Conservation (phyloP, 2,113 vertebrate species). For the Microtus montanus region DNA sequence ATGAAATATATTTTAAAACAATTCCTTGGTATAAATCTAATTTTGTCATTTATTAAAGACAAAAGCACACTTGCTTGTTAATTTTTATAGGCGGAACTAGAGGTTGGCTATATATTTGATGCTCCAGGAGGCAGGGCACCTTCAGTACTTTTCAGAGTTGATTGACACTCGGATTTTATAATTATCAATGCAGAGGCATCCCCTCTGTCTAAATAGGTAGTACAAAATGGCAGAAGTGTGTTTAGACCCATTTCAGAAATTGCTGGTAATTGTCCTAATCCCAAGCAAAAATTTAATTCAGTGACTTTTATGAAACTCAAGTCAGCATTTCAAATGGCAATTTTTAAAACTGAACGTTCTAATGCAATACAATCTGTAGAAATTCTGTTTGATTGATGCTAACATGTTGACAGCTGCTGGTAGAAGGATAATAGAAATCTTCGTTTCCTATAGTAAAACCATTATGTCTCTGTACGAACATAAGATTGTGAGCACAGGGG, state of each 20-base stretch:
- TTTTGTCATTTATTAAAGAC: neutral
- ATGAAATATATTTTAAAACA: neutral
- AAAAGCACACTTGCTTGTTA: neutral
- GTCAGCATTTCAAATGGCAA: neutral
- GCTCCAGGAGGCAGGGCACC: neutral
- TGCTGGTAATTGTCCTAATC: neutral
- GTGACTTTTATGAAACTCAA: neutral
- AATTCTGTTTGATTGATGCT: neutral
- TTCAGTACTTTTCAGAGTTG: neutral
- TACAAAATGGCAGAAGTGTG: neutral
- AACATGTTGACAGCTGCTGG: neutral
- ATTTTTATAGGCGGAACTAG: neutral
- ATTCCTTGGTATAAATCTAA: neutral
- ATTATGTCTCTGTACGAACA: neutral
- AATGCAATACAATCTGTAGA: neutral
- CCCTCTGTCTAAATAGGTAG: neutral
- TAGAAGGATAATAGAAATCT: neutral
- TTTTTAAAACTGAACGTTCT: neutral
- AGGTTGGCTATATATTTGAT: neutral
- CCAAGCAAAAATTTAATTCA: neutral
- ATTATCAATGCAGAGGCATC: neutral
- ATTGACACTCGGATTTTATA: neutral
- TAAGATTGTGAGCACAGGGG: neutral
- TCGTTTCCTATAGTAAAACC: neutral
- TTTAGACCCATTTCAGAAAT: neutral